phyloP scores from a whole-genome alignment of 2,113 vertebrate genomes.

The Pterocles burchelli region DNA sequence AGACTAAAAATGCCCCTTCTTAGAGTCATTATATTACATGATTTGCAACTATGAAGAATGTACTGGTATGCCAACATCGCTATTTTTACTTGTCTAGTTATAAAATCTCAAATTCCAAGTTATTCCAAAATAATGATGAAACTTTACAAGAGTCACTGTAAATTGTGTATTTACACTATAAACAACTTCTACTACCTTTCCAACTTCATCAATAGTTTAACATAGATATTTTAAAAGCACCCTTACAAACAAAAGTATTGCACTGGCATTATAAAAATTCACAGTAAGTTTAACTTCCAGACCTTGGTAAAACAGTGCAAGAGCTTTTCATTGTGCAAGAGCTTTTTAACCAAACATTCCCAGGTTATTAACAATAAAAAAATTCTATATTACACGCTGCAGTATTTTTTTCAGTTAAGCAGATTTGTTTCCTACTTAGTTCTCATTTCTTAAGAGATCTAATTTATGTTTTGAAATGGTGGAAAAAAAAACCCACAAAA shows the following conservation, averaged over 20 bases:
- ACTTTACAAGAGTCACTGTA: not conserved
- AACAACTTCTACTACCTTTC: not conserved
- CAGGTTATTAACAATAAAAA: not conserved
- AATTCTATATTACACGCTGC: not conserved
- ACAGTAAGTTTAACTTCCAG: conserved; percentile 39
- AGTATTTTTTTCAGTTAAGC: not conserved
- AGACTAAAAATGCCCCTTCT: not conserved
- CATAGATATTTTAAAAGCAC: conserved; percentile 10
- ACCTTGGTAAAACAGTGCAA: conserved; percentile 44
- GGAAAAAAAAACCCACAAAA: not conserved
- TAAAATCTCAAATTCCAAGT: not conserved
- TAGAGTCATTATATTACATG: not conserved
- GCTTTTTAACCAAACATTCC: conserved; percentile 18
- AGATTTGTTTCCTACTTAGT: not conserved
- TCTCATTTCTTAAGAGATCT: not conserved
- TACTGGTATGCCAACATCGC: not conserved
- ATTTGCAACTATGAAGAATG: not conserved
- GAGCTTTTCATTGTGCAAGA: conserved; percentile 40
- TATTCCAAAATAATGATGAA: not conserved
- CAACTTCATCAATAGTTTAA: not conserved
- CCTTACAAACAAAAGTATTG: conserved; percentile 60
- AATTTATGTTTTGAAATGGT: not conserved
- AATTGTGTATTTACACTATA: conserved; percentile 34
- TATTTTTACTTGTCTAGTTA: not conserved
- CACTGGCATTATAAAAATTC: conserved; percentile 56